phyloP scores from a whole-genome alignment of 2,888 invertebrate genomes.

The Heliconius hortense region DNA sequence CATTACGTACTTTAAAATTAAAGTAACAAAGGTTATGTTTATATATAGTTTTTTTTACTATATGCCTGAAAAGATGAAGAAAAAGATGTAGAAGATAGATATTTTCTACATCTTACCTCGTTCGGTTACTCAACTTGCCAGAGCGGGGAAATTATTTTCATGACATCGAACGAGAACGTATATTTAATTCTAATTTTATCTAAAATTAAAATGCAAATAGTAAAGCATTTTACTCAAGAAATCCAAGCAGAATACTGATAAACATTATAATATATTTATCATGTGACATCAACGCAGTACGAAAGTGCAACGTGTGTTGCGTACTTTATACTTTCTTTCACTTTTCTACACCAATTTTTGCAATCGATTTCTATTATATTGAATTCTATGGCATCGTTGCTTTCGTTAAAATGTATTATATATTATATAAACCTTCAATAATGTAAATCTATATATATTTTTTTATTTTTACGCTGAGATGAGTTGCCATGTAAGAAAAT shows the following conservation, averaged over 20 bases:
- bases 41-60: too few species aligned
- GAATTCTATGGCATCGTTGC: slow-evolving; percentile 30
- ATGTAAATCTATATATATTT: not conserved
- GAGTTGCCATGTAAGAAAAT: too few species aligned
- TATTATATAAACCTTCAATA: not conserved
- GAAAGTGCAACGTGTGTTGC: slow-evolving; percentile 51
- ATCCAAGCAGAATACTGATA: slow-evolving; percentile 36
- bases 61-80: too few species aligned
- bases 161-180: not conserved
- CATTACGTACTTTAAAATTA: too few species aligned
- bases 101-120: too few species aligned
- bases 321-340: slow-evolving; percentile 49
- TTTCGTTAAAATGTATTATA: slow-evolving; percentile 6
- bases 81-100: too few species aligned
- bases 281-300: slow-evolving; percentile 34
- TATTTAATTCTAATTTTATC: not conserved
- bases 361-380: slow-evolving; percentile 45
- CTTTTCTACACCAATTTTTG: slow-evolving; percentile 49
- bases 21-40: too few species aligned
- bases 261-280: slow-evolving; percentile 37
- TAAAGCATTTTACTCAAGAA: not conserved
- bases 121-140: not conserved
- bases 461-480: not conserved
- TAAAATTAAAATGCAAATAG: slow-evolving; percentile 1
- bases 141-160: not conserved